phyloP scores from a whole-genome alignment of 2,113 vertebrate species.

The Elephas maximus region DNA sequence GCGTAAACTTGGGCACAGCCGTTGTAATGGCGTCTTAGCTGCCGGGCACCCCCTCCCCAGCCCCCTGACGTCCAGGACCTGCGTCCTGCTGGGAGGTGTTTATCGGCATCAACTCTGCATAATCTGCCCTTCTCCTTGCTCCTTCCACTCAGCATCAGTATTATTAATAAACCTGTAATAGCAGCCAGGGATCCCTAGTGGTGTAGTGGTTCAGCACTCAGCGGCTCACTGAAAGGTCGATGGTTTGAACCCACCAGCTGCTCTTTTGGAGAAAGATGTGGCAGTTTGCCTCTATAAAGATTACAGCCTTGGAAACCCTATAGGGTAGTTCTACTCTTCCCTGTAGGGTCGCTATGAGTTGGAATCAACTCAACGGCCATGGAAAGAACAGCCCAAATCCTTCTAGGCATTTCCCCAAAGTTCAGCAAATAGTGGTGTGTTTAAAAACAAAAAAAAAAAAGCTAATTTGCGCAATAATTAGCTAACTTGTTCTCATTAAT shows the following conservation, averaged over 20 bases:
- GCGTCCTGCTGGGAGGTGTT: background rate
- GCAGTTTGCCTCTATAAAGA: background rate
- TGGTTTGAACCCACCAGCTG: background rate
- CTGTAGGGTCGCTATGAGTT: background rate
- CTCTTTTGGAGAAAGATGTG: background rate
- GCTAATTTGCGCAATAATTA: background rate
- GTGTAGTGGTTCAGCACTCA: background rate
- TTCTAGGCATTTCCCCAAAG: slow-evolving; percentile 60
- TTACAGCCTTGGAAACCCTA: background rate
- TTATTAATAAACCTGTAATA: slow-evolving; percentile 68
- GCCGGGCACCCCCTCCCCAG: background rate
- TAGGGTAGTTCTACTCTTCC: background rate
- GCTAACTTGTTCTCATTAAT: background rate
- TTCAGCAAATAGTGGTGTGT: background rate
- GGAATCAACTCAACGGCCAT: background rate
- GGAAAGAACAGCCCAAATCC: slow-evolving; percentile 45
- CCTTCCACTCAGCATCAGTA: background rate
- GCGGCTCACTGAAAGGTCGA: background rate
- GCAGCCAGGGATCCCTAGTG: background rate
- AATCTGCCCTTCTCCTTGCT: background rate
- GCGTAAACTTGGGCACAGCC: background rate
- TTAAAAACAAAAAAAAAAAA: background rate
- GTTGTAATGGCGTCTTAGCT: background rate
- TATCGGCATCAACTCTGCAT: background rate
- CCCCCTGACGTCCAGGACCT: slow-evolving; percentile 3